Percentiles rank a stretch among this genome's conserved stretches.
Conservation (phyloP, 2,888 invertebrate genomes). For the Apoderus coryli region DNA sequence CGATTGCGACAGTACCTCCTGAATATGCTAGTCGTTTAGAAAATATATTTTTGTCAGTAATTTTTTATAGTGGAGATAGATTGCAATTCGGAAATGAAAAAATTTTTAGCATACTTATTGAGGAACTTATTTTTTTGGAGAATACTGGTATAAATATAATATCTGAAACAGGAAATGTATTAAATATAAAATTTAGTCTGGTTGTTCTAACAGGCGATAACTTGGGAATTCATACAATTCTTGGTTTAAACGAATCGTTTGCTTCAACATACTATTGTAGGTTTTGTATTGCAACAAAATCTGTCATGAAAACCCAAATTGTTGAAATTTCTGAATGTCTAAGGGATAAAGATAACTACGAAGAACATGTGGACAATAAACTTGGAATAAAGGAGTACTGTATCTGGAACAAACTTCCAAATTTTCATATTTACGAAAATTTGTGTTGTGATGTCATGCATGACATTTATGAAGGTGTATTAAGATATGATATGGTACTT, state of each 20-base stretch:
- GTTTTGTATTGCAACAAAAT: slow-evolving; percentile 9
- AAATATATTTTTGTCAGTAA: slow-evolving; percentile 17
- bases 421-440: slow-evolving; percentile 13
- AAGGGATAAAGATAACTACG: slow-evolving; percentile 5
- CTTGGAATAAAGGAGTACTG: slow-evolving; percentile 11
- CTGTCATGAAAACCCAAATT: not conserved
- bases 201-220: slow-evolving; percentile 12
- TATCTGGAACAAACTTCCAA: slow-evolving; percentile 8
- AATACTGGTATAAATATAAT: slow-evolving; percentile 13
- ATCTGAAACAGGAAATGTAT: slow-evolving; percentile 1
- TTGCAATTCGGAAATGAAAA: slow-evolving; percentile 13
- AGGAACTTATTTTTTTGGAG: slow-evolving; percentile 15
- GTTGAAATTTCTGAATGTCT: not conserved
- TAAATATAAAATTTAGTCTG: slow-evolving; percentile 13
- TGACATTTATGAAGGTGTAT: slow-evolving; percentile 14
- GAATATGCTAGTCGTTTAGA: slow-evolving; percentile 15
- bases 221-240: slow-evolving; percentile 13
- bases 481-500: slow-evolving; percentile 13
- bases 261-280: slow-evolving; percentile 11
- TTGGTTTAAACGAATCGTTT: slow-evolving; percentile 12
- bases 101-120: slow-evolving; percentile 15
- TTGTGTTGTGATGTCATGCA: slow-evolving; percentile 14
- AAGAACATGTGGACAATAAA: slow-evolving; percentile 2
- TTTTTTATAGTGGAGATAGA: slow-evolving; percentile 15
- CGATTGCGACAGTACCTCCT: slow-evolving; percentile 15